Conservation (phyloP, 2,797 vertebrate species). For the Notamacropus eugenii region DNA sequence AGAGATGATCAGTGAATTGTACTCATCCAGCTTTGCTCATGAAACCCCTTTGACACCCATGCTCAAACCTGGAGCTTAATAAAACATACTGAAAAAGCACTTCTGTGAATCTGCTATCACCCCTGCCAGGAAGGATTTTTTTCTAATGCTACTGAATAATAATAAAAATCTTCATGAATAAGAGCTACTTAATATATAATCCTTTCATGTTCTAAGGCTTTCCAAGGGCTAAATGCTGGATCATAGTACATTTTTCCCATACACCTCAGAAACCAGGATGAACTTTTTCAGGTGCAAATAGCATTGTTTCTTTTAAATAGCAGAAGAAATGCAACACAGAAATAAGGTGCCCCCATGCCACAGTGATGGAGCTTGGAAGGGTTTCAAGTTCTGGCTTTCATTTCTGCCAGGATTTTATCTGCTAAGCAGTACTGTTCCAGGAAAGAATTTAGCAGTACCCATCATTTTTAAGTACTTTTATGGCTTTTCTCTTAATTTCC, state of each 20-base stretch:
- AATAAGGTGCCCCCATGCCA: not conserved
- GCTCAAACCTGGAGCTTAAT: not conserved
- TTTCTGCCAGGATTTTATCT: conserved; percentile 6
- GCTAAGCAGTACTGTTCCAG: not conserved
- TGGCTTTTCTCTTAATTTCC: conserved; percentile 50
- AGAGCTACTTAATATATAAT: not conserved
- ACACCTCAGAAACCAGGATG: not conserved
- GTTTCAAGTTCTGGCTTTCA: not conserved
- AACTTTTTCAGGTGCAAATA: not conserved
- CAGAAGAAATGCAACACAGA: not conserved
- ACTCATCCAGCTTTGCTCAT: not conserved
- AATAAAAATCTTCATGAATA: conserved; percentile 18
- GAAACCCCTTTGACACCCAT: not conserved
- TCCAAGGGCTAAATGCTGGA: not conserved
- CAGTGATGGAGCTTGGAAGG: not conserved
- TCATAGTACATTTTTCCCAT: not conserved
- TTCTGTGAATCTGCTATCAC: conserved; percentile 18
- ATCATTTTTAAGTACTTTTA: conserved; percentile 17
- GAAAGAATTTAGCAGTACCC: not conserved
- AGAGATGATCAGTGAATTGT: not conserved
- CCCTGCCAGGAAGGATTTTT: conserved; percentile 35
- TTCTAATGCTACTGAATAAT: conserved; percentile 8
- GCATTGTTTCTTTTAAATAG: not conserved
- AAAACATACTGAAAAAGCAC: not conserved
- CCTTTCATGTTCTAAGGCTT: not conserved